Evolutionary conservation across 1,140 invertebrate species (phyloP), one percentile per base, ranked within the genome.

Genomic region (Meloidogyne exigua): DNA sequence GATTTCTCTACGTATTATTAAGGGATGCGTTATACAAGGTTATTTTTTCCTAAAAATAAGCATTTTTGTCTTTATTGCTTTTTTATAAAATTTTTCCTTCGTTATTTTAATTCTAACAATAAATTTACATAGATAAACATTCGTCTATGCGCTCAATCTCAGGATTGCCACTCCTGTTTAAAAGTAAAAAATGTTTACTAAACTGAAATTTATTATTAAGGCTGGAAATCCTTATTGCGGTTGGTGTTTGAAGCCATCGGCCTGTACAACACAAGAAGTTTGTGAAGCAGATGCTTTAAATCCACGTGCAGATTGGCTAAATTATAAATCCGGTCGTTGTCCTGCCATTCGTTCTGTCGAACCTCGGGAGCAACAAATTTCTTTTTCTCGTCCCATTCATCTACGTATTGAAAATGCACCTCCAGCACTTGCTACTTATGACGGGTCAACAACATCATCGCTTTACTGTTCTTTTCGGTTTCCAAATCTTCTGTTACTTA

Each of bases 171-270:
- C 21, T 72, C 72, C 15, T 87, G 85, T 78, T 69, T 87, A 28
- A 64, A 83, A 9, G 36, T 10, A 39, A 9, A 39, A 39, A 9
- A 9, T 39, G 4, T 39, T 39, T 0, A 9, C 9, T 9, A 39
- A 10, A 7, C 9, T 7, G 9, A 39, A 9, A 39, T 9, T 39
- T 39, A 39, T 32, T 32, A 32, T 32, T 3, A 39, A 39, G 39
- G 76, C 77, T 11, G 76, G 81, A 42, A 84, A 87, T 77, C 85
- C 85, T 13, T 88, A 81, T 39, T 87, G 85, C 77, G 85, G 85
- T 13, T 87, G 85, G 85, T 87, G 85, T 74, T 71, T 83, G 15
- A 75, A 69, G 39, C 75, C 66, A 23, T 77, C 75, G 13, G 76
- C 75, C 13, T 85, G 83, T 44, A 73, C 72, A 2, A 81, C 79